A percentile compares a stretch with the other conserved stretches of the same genome.
Conservation (phyloP, 2,888 invertebrate species). For the Dioctria rufipes region DNA sequence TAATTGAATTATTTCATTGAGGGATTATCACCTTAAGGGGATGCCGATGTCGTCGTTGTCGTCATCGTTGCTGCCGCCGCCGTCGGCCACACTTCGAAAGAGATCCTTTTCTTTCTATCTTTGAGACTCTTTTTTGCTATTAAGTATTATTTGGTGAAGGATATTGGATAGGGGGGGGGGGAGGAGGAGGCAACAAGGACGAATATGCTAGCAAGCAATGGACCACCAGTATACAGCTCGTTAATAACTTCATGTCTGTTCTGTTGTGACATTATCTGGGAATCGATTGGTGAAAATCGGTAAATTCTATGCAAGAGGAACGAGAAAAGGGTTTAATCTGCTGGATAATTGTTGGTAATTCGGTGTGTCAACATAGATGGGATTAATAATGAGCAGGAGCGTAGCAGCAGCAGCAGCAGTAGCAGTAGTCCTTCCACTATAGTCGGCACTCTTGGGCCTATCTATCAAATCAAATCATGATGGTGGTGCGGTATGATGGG, state of each 20-base stretch:
- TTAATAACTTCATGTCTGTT: conserved; percentile 37
- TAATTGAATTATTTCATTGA: conserved; percentile 54
- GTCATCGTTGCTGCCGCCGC: not conserved
- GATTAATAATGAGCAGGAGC: conserved; percentile 50
- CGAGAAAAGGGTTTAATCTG: conserved; percentile 44
- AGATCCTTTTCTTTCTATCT: not conserved
- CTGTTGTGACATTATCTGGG: conserved; percentile 24
- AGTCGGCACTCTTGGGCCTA: not conserved
- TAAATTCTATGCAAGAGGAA: not conserved
- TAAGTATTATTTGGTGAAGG: not conserved
- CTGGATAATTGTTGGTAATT: conserved; percentile 58
- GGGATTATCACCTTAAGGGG: conserved; percentile 46
- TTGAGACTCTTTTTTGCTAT: not conserved
- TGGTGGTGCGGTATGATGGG: conserved; percentile 43
- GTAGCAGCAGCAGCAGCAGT: not conserved
- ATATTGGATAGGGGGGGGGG: not conserved
- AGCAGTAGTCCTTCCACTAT: not conserved
- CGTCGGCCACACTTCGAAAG: not conserved
- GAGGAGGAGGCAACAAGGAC: not conserved
- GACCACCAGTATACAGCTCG: conserved; percentile 33
- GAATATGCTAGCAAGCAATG: not conserved
- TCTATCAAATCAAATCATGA: conserved; percentile 41
- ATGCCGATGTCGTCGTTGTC: not conserved
- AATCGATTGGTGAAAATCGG: conserved; percentile 24
- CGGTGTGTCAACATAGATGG: conserved; percentile 56